A percentile compares a stretch with the other conserved stretches of the same genome.
phyloP scores from a whole-genome alignment of 2,797 vertebrate genomes.

The Phalloptychus januarius region DNA sequence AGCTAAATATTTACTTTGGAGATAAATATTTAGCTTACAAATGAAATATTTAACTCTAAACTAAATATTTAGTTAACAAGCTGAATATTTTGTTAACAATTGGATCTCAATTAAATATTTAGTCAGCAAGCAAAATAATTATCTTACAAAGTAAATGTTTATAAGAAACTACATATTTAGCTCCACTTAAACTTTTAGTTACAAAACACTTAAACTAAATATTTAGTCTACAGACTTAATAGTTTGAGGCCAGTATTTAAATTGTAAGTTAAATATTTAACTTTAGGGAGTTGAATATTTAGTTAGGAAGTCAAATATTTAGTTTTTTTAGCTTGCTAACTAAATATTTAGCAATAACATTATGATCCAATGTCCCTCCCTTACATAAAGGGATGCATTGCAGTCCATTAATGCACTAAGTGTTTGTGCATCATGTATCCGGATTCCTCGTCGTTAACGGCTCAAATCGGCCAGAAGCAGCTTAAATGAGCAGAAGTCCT shows the following conservation, averaged over 20 bases:
- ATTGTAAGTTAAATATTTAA: not conserved
- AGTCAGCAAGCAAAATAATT: too few relatives aligned
- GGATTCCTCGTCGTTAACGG: not conserved
- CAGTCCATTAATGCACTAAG: not conserved
- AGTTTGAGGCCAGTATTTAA: too few relatives aligned
- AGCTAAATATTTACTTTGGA: too few relatives aligned
- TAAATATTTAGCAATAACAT: not conserved
- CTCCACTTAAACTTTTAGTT: not conserved
- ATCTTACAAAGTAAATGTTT: too few relatives aligned
- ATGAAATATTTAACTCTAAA: too few relatives aligned
- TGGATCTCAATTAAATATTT: too few relatives aligned
- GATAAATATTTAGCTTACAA: not conserved
- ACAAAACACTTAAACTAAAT: not conserved
- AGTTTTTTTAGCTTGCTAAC: not conserved
- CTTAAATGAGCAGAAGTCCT: slow-evolving; percentile 2
- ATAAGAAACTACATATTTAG: too few relatives aligned
- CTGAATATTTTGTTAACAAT: too few relatives aligned
- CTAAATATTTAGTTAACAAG: too few relatives aligned
- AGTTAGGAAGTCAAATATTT: not conserved
- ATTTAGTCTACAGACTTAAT: not conserved
- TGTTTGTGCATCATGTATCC: not conserved
- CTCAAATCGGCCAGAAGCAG: slow-evolving; percentile 3
- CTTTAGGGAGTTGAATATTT: not conserved
- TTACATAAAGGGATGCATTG: not conserved
- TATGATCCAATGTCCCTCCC: not conserved